Evolutionary conservation across 2,888 invertebrate species (phyloP).

Genomic region (Agelastica alni): DNA sequence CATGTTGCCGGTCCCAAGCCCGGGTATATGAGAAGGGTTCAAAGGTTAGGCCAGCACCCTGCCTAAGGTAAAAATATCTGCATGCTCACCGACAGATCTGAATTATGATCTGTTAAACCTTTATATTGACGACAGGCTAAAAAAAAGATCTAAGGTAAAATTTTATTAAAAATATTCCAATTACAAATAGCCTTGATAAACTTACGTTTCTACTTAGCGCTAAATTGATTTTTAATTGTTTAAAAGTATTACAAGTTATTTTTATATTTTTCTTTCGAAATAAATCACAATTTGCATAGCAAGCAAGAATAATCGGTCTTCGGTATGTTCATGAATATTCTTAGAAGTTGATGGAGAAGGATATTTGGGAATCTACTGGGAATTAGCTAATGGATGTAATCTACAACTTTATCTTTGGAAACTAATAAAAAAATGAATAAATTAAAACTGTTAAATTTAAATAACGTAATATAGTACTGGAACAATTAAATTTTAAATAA

Average conservation of each 20-base stretch:
- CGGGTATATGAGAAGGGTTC: too few relatives aligned
- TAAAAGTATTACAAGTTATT: conserved; percentile 37
- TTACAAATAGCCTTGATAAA: conserved; percentile 23
- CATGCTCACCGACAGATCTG: too few relatives aligned
- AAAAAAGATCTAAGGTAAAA: too few relatives aligned
- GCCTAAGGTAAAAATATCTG: too few relatives aligned
- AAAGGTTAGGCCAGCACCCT: too few relatives aligned
- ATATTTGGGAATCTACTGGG: conserved; percentile 12
- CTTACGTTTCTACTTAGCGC: conserved; percentile 23
- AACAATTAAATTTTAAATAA: too few relatives aligned
- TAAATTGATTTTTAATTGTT: conserved; percentile 50
- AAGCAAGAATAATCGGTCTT: conserved; percentile 17
- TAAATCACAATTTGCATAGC: conserved; percentile 23
- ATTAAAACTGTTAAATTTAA: too few relatives aligned
- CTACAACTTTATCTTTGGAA: conserved; percentile 6
- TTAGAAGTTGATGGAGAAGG: conserved; percentile 15
- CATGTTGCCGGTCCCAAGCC: too few relatives aligned
- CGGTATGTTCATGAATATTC: conserved; percentile 19
- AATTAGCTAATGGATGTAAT: conserved; percentile 9
- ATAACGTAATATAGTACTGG: too few relatives aligned
- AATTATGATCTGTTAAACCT: too few relatives aligned
- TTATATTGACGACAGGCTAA: too few relatives aligned
- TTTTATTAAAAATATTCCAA: conserved; percentile 28
- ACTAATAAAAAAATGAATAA: too few relatives aligned
- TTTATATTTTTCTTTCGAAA: conserved; percentile 19